A percentile compares a stretch with the other conserved stretches of the same genome.
These are phyloP conservation scores for Apaloderma vittatum DNA, from an alignment of 2,113 vertebrate genomes.

Conservation along the genomic window DNA sequence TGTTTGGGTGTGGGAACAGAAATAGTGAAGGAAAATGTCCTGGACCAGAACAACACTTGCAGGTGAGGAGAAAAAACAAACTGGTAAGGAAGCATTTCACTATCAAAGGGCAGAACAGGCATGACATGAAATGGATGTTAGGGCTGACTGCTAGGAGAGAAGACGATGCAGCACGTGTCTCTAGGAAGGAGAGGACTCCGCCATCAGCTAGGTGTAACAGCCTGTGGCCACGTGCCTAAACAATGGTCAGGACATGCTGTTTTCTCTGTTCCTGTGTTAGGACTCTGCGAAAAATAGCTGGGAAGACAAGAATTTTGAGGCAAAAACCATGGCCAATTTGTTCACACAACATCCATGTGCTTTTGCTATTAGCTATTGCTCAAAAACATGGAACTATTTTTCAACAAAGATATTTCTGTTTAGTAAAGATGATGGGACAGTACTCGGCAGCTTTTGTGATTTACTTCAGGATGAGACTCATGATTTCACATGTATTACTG, in stretches of 20 bases:
- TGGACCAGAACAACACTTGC: background rate
- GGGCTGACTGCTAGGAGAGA: background rate
- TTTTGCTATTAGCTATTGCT: background rate
- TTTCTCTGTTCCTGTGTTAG: background rate
- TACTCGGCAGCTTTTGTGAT: background rate
- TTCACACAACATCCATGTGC: background rate
- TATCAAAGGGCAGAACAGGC: background rate
- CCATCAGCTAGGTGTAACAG: background rate
- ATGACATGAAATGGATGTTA: background rate
- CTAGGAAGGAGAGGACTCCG: background rate
- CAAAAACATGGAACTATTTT: background rate
- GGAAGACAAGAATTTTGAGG: background rate
- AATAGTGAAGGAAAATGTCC: background rate
- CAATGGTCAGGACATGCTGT: background rate
- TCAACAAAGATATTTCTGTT: background rate
- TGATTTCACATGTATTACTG: background rate
- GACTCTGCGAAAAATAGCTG: background rate
- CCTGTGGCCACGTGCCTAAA: background rate
- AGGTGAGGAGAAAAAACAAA: background rate
- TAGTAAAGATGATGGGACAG: background rate
- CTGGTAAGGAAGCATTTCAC: background rate
- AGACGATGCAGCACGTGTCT: accelerated
- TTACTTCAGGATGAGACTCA: background rate
- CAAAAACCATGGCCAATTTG: background rate
- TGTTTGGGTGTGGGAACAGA: background rate